These are phyloP conservation scores for Tenebrio molitor DNA, from an alignment of 1,140 invertebrate species.

Conservation along the genomic window DNA sequence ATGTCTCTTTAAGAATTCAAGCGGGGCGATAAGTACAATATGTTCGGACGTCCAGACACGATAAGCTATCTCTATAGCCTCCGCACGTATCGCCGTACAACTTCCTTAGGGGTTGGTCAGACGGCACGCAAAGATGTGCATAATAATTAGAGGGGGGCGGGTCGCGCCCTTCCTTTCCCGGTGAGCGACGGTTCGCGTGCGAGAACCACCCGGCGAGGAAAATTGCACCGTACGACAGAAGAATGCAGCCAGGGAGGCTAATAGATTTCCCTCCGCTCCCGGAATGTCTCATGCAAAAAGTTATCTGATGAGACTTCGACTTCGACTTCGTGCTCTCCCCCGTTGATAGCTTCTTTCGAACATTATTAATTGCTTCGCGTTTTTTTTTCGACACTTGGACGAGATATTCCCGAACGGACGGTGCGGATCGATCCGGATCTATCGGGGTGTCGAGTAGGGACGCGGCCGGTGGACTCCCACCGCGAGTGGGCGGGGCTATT, in stretches of 20 bases:
- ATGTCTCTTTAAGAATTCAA: slow-evolving; percentile 38
- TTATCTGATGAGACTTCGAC: slow-evolving; percentile 43
- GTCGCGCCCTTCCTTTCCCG: slow-evolving; percentile 3
- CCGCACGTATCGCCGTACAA: slow-evolving; percentile 61
- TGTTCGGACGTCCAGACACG: slow-evolving; percentile 57
- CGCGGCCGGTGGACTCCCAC: no score
- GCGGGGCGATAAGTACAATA: slow-evolving; percentile 36
- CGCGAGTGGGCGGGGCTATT: no score
- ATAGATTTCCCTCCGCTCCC: slow-evolving; percentile 19
- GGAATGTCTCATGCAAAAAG: slow-evolving; percentile 28
- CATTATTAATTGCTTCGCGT: slow-evolving; percentile 38
- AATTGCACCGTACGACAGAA: slow-evolving; percentile 5
- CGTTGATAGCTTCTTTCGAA: slow-evolving; percentile 30
- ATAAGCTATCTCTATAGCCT: slow-evolving; percentile 59
- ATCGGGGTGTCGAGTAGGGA: no score
- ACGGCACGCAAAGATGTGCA: slow-evolving; percentile 63
- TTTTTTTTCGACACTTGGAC: slow-evolving; percentile 16
- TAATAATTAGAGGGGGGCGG: slow-evolving; percentile 58
- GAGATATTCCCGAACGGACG: slow-evolving; percentile 1
- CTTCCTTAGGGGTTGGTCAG: slow-evolving; percentile 58
- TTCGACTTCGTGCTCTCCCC: slow-evolving; percentile 19
- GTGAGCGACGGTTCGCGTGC: slow-evolving; percentile 47
- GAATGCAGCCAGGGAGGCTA: slow-evolving; percentile 19
- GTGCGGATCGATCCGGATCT: no score
- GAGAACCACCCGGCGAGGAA: neutral